Base-by-base conservation (phyloP, 2,888 invertebrate species). In the Drosophila anceps region DNA sequence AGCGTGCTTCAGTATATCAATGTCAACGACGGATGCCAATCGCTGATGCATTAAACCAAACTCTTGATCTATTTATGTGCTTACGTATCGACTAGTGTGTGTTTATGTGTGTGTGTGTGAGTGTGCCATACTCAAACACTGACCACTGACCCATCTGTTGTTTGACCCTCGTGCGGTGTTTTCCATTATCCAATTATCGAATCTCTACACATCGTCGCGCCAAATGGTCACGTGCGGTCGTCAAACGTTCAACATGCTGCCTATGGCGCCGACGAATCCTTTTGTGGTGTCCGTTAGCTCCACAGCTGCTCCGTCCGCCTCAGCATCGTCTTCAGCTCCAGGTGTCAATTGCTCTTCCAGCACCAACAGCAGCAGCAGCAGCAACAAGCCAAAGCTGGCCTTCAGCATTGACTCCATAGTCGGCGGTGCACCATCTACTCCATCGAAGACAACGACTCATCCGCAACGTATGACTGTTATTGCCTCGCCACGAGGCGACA, bases 341-440 rank as follows among this genome's bases (percentile, higher is more conserved):
- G 81, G 75, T 5, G 62, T 76, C 50, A 74, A 73, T 50, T 79
- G 75, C 72, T 74, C 68, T 41, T 20, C 67, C 53, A 43, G 41
- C 31, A 72, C 62, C 46, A 39, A 24, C 50, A 59, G 67, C 64
- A 53, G 48, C 27, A 74, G 57, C 54, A 37, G 24, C 54, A 75
- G 68, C 61, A 96, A 96, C 88, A 97, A 97, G 94, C 98, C 98
- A 84, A 98, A 98, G 94, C 96, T 98, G 93, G 98, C 98, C 91
- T 98, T 98, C 93, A 97, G 97, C 92, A 98, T 98, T 93, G 98
- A 98, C 94, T 97, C 97, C 91, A 97, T 98, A 92, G 98, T 98
- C 73, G 98, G 98, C 76, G 67, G 60, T 1, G 71, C 54, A 13
- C 61, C 79, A 9, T 43, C 51, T 4, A 31, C 61, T 1, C 50